Evolutionary conservation across 2,113 vertebrate species (phyloP), one percentile per base, ranked within the genome.

Genomic region (Cygnus atratus): DNA sequence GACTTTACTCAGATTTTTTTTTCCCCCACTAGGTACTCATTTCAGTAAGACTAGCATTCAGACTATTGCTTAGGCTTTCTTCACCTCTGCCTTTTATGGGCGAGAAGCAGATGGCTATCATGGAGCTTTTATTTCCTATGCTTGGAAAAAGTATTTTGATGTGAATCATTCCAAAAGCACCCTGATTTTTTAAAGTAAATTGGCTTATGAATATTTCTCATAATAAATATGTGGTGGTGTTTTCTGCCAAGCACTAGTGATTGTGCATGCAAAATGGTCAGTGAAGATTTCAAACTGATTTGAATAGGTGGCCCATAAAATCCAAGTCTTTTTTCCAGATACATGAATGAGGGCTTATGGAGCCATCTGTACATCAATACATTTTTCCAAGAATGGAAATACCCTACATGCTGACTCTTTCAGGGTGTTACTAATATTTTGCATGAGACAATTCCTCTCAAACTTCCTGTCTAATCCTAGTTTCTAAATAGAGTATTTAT

Each of bases 1-100:
- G 10, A 78, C 14, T 84, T 86, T 26, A 24, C 6, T 4, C 3
- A 28, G 7, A 18, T 33, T 48, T 43, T 73, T 43, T 58, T 63
- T 39, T 26, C 13, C 35, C 61, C 12, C n/a, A 8, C 35, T 76
- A 91, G 75, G 21, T 58, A 39, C 17, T 89, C 3, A 0, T 61
- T 78, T 70, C 70, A 82, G 61, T n/a, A 75, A 77, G 76, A 72
- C 62, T 68, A 35, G 68, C 18, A 73, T 84, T 90, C 86, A 84
- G 74, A 31, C 66, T 84, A 26, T 5, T 89, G 84, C 77, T 90
- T 72, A 79, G 46, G 61, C 48, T 93, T 96, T 92, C 76, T 84
- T 93, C 80, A 94, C 84, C 95, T 95, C 93, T 92, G 94, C 62
- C 57, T 96, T 94, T 93, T 92, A 93, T 73, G 88, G 93, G 26